Conservation (phyloP, 2,797 vertebrate species). For the Delichon dasypus region DNA sequence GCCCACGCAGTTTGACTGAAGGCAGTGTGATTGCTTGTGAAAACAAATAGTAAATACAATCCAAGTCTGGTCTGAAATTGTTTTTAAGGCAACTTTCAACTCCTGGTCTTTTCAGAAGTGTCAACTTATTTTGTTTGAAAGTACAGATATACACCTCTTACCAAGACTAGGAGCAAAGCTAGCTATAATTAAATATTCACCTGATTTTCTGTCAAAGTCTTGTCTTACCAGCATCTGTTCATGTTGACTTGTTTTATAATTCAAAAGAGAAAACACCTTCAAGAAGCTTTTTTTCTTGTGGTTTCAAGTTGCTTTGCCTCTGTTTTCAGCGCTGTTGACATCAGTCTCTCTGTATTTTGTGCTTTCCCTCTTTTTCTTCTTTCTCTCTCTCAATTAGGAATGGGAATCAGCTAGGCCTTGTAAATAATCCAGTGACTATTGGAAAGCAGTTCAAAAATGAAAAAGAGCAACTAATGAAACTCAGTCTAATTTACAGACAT, state of each 20-base stretch:
- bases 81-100: conserved; percentile 37
- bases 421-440: conserved; percentile 26
- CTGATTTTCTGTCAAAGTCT: conserved; percentile 35
- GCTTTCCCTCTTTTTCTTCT: background rate
- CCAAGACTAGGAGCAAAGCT: background rate
- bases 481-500: conserved; percentile 6
- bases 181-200: conserved; percentile 62
- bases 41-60: conserved; percentile 55
- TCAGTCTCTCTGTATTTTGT: background rate
- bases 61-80: conserved; percentile 29
- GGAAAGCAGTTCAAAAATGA: conserved; percentile 19
- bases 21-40: conserved; percentile 18
- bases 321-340: conserved; percentile 16
- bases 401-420: background rate
- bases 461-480: conserved; percentile 33
- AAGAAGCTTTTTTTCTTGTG: conserved; percentile 3
- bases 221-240: conserved; percentile 53
- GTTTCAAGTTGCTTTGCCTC: conserved; percentile 11
- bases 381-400: background rate
- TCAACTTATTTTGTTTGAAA: conserved; percentile 48
- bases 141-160: background rate
- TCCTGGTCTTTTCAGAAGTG: conserved; percentile 43
- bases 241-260: conserved; percentile 19
- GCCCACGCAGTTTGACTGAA: conserved; percentile 26
- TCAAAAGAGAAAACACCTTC: conserved; percentile 43